Evolutionary conservation across 2,113 vertebrate species (phyloP), one percentile per base, ranked within the genome.

Genomic region (Cochlearius cochlearius): DNA sequence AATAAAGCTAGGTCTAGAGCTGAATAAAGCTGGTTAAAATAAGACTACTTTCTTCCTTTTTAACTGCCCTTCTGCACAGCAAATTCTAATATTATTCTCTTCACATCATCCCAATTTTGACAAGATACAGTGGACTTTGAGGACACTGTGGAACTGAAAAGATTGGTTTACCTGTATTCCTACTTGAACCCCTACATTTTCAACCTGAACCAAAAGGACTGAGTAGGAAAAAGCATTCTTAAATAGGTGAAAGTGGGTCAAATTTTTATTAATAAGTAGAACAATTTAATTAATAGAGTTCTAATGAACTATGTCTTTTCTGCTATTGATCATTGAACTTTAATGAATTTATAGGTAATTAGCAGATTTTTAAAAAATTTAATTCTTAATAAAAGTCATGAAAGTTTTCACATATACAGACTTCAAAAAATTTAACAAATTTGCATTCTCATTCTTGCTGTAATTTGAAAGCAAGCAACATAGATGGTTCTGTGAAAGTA

Each of bases 201-300:
- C 73, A 89, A 41, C 27, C 67, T 62, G 39, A 94, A 94, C 8
- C 49, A 76, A 79, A 75, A 75, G 15, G 36, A 41, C 15, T 23
- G 36, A 55, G 9, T 47, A 85, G 49, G 36, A 85, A 82, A 85
- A 90, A 20, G 5, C 66, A 76, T 75, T 73, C 29, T 59, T 86
- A 83, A 92, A 82, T 39, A 85, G 69, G 45, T 53, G 41, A 91
- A 94, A 92, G 59, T 15, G 0, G 75, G 72, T 94, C 64, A 88
- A 83, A 66, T 80, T 86, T 86, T 93, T 88, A 66, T 92, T 90
- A 92, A 39, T 75, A 92, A 86, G 11, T 52, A 78, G 63, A 83
- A 90, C 29, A 77, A 55, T 74, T 94, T 59, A 92, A 78, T 81
- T 93, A 94, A 92, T 34, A 78, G 68, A 60, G 72, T 87, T 94